Evolutionary conservation across 2,113 vertebrate species (phyloP).

Genomic region (Camelus dromedarius): DNA sequence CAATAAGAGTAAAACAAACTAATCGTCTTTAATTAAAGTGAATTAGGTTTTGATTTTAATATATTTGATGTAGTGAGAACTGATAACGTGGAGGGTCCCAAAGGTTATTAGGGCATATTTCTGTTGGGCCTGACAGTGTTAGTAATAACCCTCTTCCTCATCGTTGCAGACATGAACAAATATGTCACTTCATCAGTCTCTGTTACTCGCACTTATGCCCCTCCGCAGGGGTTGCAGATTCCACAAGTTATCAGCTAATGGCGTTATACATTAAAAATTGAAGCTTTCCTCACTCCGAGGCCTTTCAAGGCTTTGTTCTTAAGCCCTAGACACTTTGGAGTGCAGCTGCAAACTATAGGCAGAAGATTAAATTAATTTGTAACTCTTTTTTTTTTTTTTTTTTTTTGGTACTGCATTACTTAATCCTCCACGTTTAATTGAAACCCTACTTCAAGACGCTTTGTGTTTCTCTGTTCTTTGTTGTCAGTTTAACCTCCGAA

Average conservation of each 20-base stretch:
- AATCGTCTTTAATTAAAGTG: conserved; percentile 89
- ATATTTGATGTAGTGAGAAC: conserved; percentile 78
- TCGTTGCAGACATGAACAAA: conserved; percentile 82
- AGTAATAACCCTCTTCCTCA: conserved; percentile 85
- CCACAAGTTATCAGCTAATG: conserved; percentile 96
- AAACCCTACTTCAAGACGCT: conserved; percentile 90
- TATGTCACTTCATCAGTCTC: conserved; percentile 89
- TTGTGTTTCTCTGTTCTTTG: conserved; percentile 87
- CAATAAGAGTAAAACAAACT: conserved; percentile 88
- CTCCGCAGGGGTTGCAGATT: conserved; percentile 89
- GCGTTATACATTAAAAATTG: conserved; percentile 92
- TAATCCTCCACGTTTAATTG: conserved; percentile 92
- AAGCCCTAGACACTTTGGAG: conserved; percentile 89
- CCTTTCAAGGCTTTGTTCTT: conserved; percentile 91
- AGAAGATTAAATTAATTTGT: conserved; percentile 94
- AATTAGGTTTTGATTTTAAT: conserved; percentile 87
- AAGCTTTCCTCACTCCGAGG: conserved; percentile 87
- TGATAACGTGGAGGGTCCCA: conserved; percentile 83
- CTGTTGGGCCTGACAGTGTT: conserved; percentile 81
- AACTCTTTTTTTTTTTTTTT: conserved; percentile 86
- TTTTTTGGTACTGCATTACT: conserved; percentile 84
- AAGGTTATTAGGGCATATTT: conserved; percentile 87
- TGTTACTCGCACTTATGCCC: conserved; percentile 87
- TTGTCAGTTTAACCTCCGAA: conserved; percentile 89
- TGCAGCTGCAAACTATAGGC: conserved; percentile 90